phyloP scores from a whole-genome alignment of 2,797 vertebrate species.

The Peromyscus nudipes region DNA sequence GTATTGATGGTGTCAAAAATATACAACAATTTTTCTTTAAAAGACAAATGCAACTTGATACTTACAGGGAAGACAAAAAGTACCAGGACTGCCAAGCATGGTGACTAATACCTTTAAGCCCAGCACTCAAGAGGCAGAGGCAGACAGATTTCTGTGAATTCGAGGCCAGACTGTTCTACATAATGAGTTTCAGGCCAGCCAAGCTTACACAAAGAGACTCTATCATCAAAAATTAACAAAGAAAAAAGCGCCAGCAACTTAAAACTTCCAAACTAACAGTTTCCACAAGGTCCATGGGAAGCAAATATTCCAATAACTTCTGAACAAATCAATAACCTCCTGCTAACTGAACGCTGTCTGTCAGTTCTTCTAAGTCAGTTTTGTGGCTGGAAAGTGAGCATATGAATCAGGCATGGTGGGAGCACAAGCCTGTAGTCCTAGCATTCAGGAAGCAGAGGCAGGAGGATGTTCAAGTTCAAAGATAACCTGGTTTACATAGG shows the following conservation, averaged over 20 bases:
- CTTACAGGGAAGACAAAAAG: constrained; percentile 2
- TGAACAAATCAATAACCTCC: neutral
- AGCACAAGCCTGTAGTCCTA: neutral
- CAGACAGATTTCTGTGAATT: neutral
- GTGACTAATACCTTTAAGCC: neutral
- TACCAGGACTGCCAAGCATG: neutral
- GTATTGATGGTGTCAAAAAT: neutral
- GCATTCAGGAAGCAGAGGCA: neutral
- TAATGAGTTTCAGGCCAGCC: neutral
- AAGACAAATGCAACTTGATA: constrained; percentile 47
- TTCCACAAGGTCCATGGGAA: neutral
- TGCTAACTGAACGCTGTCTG: neutral
- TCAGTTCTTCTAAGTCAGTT: neutral
- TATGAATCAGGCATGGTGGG: neutral
- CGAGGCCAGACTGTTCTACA: neutral
- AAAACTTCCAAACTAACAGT: constrained; percentile 22
- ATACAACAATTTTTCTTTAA: neutral
- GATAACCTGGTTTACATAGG: neutral
- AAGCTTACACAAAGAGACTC: neutral
- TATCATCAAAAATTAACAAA: neutral
- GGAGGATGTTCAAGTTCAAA: neutral
- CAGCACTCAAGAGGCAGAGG: neutral
- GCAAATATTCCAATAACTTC: neutral
- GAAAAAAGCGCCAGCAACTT: neutral
- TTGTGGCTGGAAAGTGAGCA: neutral